Evolutionary conservation across 2,113 vertebrate species (phyloP), one percentile per base, ranked within the genome.

Genomic region (Solenodon paradoxus): DNA sequence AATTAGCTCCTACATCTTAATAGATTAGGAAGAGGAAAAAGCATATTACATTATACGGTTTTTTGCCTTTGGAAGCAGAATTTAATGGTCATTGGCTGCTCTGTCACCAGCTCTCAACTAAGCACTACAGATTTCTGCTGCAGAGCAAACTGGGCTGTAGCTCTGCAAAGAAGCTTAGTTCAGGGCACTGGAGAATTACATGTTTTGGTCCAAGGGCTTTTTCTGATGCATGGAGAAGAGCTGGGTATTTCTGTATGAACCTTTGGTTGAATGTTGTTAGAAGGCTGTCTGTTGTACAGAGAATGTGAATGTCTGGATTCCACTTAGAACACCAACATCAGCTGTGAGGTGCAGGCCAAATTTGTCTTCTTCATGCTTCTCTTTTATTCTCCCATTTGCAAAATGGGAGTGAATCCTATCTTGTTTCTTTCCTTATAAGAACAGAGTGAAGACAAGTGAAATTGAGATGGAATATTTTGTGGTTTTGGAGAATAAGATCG

Each of bases 151-250:
- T 57, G 81, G 91, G 53, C 2, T 5, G 9, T 20, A 17, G 89
- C 84, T 95, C 72, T 82, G 74, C 77, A 82, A 75, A 97, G 94
- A 89, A 90, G 95, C 97, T 95, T 93, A 68, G 84, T 95, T 95
- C 96, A 93, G 96, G 97, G 96, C 95, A 94, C 87, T 93, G 85
- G 57, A 59, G 96, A 97, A 97, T 96, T 92, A 19, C 89, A 92
- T 97, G 78, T 24, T 28, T 95, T 95, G 96, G 97, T 92, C 92
- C 92, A 78, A 59, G 63, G 94, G 42, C 26, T 71, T 97, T 66
- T 96, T 92, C 77, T 95, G 97, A 96, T 96, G 96, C 93, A 93
- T 95, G 90, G 75, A 96, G 87, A 93, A 84, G 61, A 95, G 93
- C 51, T 91, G 92, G 89, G 79, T 94, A 69, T 94, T 89, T 96